Conservation (phyloP, 2,888 invertebrate species). For the Eulithis testata region DNA sequence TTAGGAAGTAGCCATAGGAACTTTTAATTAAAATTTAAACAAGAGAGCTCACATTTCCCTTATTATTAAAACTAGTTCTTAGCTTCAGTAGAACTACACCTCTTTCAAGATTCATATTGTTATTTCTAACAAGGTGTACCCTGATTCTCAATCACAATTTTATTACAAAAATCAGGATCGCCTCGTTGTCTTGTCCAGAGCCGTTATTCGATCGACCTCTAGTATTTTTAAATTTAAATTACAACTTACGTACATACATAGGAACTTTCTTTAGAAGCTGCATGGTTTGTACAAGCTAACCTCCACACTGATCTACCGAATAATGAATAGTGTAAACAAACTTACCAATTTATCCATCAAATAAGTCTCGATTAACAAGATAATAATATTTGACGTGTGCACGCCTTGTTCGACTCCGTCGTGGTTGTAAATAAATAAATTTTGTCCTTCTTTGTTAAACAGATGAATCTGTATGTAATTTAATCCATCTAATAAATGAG, state of each 20-base stretch:
- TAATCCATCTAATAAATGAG: too few relatives aligned
- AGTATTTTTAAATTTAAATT: conserved; percentile 77
- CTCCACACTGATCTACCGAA: conserved; percentile 82
- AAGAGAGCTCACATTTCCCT: conserved; percentile 20
- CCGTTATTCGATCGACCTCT: conserved; percentile 71
- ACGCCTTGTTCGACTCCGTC: conserved; percentile 50
- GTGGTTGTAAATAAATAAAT: conserved; percentile 21
- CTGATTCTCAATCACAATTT: conserved; percentile 73
- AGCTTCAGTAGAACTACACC: conserved; percentile 30
- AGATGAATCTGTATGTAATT: too few relatives aligned
- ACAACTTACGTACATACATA: conserved; percentile 84
- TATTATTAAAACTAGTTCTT: conserved; percentile 14
- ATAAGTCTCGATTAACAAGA: conserved; percentile 72
- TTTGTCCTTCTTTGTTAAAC: conserved; percentile 14
- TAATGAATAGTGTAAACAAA: conserved; percentile 77
- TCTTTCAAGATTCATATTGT: conserved; percentile 29
- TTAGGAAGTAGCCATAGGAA: conserved; percentile 59
- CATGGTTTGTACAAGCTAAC: conserved; percentile 85
- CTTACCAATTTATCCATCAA: conserved; percentile 68
- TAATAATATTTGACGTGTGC: conserved; percentile 56
- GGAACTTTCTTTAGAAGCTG: conserved; percentile 85
- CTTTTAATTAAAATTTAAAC: conserved; percentile 44
- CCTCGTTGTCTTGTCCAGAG: conserved; percentile 53
- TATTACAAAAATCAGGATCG: conserved; percentile 65
- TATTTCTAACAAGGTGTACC: conserved; percentile 64